phyloP scores from a whole-genome alignment of 2,888 invertebrate species.

The Ellobium chinense region DNA sequence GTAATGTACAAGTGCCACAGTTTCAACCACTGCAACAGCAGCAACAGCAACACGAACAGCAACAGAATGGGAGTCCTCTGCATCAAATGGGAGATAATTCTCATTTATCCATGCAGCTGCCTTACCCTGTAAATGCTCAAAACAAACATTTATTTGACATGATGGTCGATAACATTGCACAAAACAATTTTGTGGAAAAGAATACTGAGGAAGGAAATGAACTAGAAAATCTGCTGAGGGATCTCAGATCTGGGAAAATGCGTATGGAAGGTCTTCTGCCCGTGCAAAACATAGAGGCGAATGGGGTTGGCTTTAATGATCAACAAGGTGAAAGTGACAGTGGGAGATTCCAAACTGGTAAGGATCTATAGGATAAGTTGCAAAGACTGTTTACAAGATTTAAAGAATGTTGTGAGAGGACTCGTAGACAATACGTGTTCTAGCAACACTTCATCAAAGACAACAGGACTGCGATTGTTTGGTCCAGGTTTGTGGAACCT shows the following conservation, averaged over 20 bases:
- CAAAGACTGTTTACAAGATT: too few species aligned
- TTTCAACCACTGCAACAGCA: not conserved
- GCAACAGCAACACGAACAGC: not conserved
- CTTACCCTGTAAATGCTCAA: not conserved
- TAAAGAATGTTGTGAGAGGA: too few species aligned
- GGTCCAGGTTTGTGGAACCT: too few species aligned
- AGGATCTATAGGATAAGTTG: too few species aligned
- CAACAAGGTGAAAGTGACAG: too few species aligned
- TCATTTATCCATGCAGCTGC: too few species aligned
- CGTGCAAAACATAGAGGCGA: not conserved
- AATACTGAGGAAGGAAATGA: not conserved
- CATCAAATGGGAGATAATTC: not conserved
- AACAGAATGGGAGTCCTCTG: not conserved
- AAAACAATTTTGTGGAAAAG: not conserved
- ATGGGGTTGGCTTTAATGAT: too few species aligned
- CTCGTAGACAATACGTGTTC: too few species aligned
- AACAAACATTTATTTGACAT: not conserved
- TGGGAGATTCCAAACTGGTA: too few species aligned
- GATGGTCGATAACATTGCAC: not conserved
- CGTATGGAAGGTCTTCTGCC: not conserved
- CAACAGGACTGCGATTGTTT: too few species aligned
- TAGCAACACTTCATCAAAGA: too few species aligned
- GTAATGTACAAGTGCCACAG: too few species aligned
- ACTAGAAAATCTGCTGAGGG: not conserved
- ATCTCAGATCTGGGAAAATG: not conserved